These are phyloP conservation scores for Barbus barbus DNA, from an alignment of 2,113 vertebrate genomes.

Conservation along the genomic window DNA sequence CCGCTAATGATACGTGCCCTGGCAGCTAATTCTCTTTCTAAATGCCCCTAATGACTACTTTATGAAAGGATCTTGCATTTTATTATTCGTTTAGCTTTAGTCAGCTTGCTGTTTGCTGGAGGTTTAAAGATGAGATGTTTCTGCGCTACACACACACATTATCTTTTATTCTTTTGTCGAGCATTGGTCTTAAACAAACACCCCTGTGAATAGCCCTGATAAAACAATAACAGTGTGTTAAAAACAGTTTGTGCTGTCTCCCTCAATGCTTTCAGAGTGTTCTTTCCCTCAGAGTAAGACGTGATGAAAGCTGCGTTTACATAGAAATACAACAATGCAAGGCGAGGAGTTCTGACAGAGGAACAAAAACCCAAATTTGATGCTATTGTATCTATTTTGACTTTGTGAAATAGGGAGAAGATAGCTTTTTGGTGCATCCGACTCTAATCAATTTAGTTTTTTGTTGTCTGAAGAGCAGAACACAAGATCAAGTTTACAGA, in stretches of 20 bases:
- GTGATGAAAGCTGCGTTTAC: background rate
- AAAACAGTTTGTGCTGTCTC: conserved; percentile 45
- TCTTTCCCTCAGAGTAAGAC: background rate
- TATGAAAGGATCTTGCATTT: conserved; percentile 51
- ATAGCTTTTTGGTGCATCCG: background rate
- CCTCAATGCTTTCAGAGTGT: conserved; percentile 2
- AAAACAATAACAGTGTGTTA: conserved; percentile 54
- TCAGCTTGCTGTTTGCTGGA: conserved; percentile 57
- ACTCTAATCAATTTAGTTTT: background rate
- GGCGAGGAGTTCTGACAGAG: background rate
- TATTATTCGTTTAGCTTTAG: conserved; percentile 53
- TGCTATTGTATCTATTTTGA: background rate
- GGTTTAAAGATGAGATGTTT: conserved; percentile 30
- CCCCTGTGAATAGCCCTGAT: conserved; percentile 46
- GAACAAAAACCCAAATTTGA: background rate
- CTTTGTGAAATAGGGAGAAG: too few species aligned
- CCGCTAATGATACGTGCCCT: conserved; percentile 69
- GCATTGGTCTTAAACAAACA: conserved; percentile 47
- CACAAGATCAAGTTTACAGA: background rate
- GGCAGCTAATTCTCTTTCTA: conserved; percentile 71
- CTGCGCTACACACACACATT: background rate
- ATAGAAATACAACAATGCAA: background rate
- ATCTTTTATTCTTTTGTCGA: conserved; percentile 26
- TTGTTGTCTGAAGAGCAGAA: background rate
- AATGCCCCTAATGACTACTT: conserved; percentile 70